A percentile compares a stretch with the other conserved stretches of the same genome.
phyloP scores from a whole-genome alignment of 2,113 vertebrate species.

The Lonchura striata region DNA sequence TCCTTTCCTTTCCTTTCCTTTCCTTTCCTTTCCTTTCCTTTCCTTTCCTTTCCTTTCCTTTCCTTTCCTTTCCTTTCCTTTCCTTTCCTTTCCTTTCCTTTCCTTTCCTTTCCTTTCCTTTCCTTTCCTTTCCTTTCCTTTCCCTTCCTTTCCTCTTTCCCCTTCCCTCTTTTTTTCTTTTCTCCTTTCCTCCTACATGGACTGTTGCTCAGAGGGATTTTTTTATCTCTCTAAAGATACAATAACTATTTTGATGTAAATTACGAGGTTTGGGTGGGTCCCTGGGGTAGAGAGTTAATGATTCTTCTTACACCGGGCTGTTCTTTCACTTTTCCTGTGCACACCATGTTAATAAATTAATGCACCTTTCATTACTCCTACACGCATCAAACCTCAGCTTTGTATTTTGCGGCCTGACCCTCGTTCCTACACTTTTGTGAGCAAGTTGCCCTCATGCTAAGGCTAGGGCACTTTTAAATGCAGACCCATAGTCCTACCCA shows the following conservation, averaged over 20 bases:
- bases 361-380: slow-evolving; percentile 49
- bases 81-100: fast-evolving
- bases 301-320: slow-evolving; percentile 31
- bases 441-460: slow-evolving; percentile 64
- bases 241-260: slow-evolving; percentile 68
- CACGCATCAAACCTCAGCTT: slow-evolving; percentile 55
- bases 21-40: too few species aligned
- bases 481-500: slow-evolving; percentile 67
- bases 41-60: too few species aligned
- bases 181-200: not conserved
- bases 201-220: not conserved
- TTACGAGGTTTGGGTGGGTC: slow-evolving; percentile 60
- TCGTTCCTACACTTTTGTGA: slow-evolving; percentile 67
- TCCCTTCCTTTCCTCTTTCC: too few species aligned
- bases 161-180: fast-evolving
- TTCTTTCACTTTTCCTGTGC: not conserved
- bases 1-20: too few species aligned
- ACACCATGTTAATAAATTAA: slow-evolving; percentile 42
- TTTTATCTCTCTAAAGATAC: not conserved
- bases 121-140: too few species aligned
- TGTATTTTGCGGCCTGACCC: slow-evolving; percentile 61
- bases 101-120: not conserved
- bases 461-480: slow-evolving; percentile 70
- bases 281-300: slow-evolving; percentile 63
- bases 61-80: not conserved